Percentiles rank a stretch among this genome's conserved stretches.
Evolutionary conservation across 2,113 vertebrate species (phyloP).

Genomic region (Notothenia coriiceps): DNA sequence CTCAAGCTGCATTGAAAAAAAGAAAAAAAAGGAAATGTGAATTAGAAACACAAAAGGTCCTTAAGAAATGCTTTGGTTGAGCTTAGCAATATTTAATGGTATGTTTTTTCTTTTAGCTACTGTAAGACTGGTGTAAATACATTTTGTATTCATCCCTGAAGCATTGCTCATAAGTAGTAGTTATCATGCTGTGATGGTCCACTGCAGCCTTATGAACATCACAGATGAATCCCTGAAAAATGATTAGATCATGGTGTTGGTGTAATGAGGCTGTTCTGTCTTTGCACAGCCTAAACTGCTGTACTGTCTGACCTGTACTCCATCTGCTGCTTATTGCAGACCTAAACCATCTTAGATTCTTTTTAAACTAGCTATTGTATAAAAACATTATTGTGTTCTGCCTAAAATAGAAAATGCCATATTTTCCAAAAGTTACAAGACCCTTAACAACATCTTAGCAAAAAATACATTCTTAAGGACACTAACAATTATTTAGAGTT

Average conservation of each 20-base stretch:
- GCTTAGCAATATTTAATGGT: neutral
- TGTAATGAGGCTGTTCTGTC: slow-evolving; percentile 36
- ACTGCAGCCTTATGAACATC: neutral
- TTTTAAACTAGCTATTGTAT: neutral
- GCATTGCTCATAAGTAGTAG: neutral
- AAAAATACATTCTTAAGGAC: neutral
- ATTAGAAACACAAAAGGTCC: neutral
- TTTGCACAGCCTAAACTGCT: slow-evolving; percentile 6
- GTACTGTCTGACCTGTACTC: neutral
- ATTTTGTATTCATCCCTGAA: neutral
- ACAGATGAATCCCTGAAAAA: too few relatives aligned
- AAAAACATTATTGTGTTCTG: neutral
- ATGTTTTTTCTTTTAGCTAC: too few relatives aligned
- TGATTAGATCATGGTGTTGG: slow-evolving; percentile 1
- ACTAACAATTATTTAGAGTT: neutral
- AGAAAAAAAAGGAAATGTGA: neutral
- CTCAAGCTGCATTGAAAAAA: neutral
- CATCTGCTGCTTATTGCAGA: neutral
- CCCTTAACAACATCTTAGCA: neutral
- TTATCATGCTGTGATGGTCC: slow-evolving; percentile 6
- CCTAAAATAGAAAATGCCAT: neutral
- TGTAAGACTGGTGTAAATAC: too few relatives aligned
- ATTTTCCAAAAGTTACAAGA: neutral
- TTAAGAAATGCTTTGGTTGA: neutral
- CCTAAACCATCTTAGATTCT: neutral